These are phyloP conservation scores for Brevipalpus yothersi DNA, from an alignment of 1,140 invertebrate species.

Conservation along the genomic window DNA sequence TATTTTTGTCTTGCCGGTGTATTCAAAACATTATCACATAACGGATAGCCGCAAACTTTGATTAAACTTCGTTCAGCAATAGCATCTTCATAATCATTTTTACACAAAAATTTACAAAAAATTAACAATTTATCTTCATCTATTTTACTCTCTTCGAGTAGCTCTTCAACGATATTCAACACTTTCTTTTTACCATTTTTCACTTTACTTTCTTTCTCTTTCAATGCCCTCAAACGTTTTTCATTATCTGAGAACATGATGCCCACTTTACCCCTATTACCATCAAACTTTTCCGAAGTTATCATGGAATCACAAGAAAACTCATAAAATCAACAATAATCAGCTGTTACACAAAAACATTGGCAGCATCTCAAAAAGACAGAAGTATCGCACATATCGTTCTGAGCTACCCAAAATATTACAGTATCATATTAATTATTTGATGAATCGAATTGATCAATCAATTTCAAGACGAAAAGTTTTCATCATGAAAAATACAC, in stretches of 20 bases:
- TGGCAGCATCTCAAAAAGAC: no score
- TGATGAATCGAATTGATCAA: no score
- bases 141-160: not conserved
- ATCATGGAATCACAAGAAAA: no score
- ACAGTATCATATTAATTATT: no score
- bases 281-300: no score
- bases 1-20: not conserved
- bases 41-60: constrained; percentile 7
- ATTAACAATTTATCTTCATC: not conserved
- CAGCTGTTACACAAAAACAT: no score
- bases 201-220: not conserved
- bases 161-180: not conserved
- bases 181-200: not conserved
- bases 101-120: not conserved
- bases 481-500: no score
- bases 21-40: constrained; percentile 1
- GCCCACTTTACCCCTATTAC: no score
- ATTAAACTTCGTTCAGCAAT: not conserved
- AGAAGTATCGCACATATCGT: no score
- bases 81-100: constrained; percentile 4
- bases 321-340: no score
- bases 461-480: no score
- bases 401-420: no score
- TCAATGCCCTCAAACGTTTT: not conserved
- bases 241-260: not conserved